Evolutionary conservation across 2,888 invertebrate species (phyloP), one percentile per base, ranked within the genome.

Genomic region (Cepaea hortensis): DNA sequence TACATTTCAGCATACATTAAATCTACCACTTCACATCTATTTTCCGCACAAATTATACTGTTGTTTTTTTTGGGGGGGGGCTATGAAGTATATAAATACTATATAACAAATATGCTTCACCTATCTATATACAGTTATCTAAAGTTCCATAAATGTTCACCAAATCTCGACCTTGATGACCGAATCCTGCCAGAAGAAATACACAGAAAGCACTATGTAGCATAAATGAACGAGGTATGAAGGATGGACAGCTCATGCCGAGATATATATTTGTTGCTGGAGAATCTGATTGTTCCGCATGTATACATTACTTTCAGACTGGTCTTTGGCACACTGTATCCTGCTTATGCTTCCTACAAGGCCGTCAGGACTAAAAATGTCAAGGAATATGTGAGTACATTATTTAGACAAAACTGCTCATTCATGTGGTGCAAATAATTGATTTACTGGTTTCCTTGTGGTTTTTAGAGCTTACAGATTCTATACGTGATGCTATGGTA

Each of bases 321-420:
- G 95, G 96, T 98, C 94, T 98, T 98, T 95, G 99, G 99, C 91
- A 98, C 98, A 86, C 96, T 99, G 90, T 99, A 99, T 95, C 99
- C 99, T 94, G 99, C 99, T 91, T 99, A 99, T 95, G 97, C 98
- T 91, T 99, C 99, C 91, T 99, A 98, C 95, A 99, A 99, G 96
- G 99, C 98, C 92, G 98, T 99, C 90, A 97, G 98, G 95, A 98
- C 98, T 95, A 99, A 98, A 96, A 98, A 99, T 95, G 97, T 99
- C 90, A 98, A 98, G 95, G 99, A 99, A 97, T 99, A 99, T 96
- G 99, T 99, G 95, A 98, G 94, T 94, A 92, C n/a, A 77, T 35
- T 55, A 3, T 18, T 72, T 62, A 4, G 46, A 11, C 11, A 70
- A 70, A 68, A 20, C 7, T 46, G 18, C 6, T 48, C 48, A 48